A percentile compares a stretch with the other conserved stretches of the same genome.
phyloP scores from a whole-genome alignment of 2,888 invertebrate species.

The Apantesis nais region DNA sequence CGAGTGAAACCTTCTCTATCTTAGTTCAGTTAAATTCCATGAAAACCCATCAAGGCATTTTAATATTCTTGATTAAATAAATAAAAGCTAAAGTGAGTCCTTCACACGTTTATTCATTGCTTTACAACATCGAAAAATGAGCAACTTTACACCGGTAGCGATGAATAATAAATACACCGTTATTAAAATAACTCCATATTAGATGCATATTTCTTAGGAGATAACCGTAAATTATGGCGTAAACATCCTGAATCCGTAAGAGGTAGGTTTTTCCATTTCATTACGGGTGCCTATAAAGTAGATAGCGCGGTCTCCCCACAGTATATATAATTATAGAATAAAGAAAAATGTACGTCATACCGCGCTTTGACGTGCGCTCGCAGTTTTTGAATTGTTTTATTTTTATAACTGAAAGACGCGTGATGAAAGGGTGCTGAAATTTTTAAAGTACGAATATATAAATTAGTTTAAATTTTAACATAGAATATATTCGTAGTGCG shows the following conservation, averaged over 20 bases:
- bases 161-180: constrained; percentile 30
- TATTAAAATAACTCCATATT: constrained; percentile 47
- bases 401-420: constrained; percentile 29
- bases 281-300: constrained; percentile 50
- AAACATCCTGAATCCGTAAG: constrained; percentile 49
- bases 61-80: neutral
- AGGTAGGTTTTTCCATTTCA: constrained; percentile 51
- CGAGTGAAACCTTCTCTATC: too few species aligned
- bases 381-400: constrained; percentile 37
- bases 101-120: neutral
- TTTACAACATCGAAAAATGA: constrained; percentile 13
- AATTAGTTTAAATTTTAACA: constrained; percentile 27
- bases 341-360: constrained; percentile 44
- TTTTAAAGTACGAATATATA: constrained; percentile 30
- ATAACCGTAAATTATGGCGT: constrained; percentile 48
- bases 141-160: constrained; percentile 9
- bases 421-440: constrained; percentile 36
- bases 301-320: constrained; percentile 45
- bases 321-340: constrained; percentile 49
- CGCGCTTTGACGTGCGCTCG: constrained; percentile 34
- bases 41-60: neutral
- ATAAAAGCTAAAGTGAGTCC: neutral
- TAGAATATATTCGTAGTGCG: too few species aligned
- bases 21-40: neutral
- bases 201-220: constrained; percentile 49